These are phyloP conservation scores for Pampus argenteus DNA, from an alignment of 2,797 vertebrate genomes.

Conservation along the genomic window DNA sequence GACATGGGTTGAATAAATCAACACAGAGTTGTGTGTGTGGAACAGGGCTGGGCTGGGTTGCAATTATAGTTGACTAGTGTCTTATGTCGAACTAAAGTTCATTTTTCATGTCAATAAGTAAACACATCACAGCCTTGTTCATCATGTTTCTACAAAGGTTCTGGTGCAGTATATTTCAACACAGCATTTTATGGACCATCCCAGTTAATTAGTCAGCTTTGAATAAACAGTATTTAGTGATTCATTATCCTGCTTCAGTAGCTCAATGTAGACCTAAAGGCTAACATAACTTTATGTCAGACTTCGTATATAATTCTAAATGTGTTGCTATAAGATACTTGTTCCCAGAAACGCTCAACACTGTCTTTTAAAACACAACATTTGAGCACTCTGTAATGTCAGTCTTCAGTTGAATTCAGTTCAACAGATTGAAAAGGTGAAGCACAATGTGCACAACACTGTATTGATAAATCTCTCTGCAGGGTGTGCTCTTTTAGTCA, in stretches of 20 bases:
- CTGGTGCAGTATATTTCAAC: constrained; percentile 14
- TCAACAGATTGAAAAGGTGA: constrained; percentile 30
- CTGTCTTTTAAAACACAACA: constrained; percentile 16
- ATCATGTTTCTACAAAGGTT: background rate
- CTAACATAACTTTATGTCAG: constrained; percentile 7
- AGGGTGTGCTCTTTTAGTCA: constrained; percentile 39
- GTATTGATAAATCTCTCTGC: constrained; percentile 46
- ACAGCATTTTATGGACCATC: constrained; percentile 12
- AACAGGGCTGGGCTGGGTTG: background rate
- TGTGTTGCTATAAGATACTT: constrained; percentile 28
- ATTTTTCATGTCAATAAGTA: constrained; percentile 21
- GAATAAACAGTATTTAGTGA: constrained; percentile 11
- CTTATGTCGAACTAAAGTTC: constrained; percentile 7
- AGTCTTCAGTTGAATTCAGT: constrained; percentile 33
- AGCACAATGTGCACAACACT: constrained; percentile 19
- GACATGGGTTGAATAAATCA: no score
- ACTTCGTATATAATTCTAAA: constrained; percentile 21
- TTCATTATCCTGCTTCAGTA: constrained; percentile 25
- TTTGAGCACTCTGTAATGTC: constrained; percentile 8
- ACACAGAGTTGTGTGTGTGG: background rate
- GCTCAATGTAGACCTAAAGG: background rate
- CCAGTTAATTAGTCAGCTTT: constrained; percentile 26
- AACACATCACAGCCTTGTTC: constrained; percentile 16
- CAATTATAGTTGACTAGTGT: background rate
- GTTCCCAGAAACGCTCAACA: constrained; percentile 18